Evolutionary conservation across 1,140 invertebrate species (phyloP).

Genomic region (Heliconius eleuchia): DNA sequence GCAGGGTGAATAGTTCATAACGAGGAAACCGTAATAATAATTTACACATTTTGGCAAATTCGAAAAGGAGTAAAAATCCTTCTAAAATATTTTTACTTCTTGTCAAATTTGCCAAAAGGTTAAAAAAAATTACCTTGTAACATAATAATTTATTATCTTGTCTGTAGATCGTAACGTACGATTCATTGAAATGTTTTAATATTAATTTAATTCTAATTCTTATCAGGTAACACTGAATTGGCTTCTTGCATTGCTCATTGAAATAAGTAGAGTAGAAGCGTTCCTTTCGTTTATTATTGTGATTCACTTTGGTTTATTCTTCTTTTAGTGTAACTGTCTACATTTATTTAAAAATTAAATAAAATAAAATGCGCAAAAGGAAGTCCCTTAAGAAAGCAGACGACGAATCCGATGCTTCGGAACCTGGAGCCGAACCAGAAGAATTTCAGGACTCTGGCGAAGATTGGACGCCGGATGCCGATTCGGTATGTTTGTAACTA

Average conservation of each 20-base stretch:
- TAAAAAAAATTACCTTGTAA: too few species aligned
- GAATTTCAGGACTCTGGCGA: constrained; percentile 81
- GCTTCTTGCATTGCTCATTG: constrained; percentile 35
- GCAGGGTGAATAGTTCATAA: too few species aligned
- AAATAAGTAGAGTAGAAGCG: constrained; percentile 40
- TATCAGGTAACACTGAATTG: constrained; percentile 32
- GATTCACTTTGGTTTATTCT: constrained; percentile 18
- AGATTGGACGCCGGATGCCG: constrained; percentile 81
- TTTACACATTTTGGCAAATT: too few species aligned
- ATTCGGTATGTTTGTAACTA: constrained; percentile 57
- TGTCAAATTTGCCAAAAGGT: too few species aligned
- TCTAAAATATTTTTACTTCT: too few species aligned
- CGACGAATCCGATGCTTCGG: constrained; percentile 77
- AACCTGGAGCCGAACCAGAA: constrained; percentile 75
- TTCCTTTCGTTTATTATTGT: constrained; percentile 38
- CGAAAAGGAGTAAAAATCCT: too few species aligned
- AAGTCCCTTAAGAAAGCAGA: constrained; percentile 77
- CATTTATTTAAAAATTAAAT: constrained; percentile 26
- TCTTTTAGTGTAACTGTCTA: constrained; percentile 23
- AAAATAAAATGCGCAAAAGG: constrained; percentile 73
- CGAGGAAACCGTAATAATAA: too few species aligned
- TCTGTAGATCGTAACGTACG: not conserved
- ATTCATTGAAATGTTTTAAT: not conserved
- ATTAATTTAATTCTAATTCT: not conserved
- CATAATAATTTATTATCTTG: too few species aligned